phyloP scores from a whole-genome alignment of 1,140 invertebrate species.

The Aphelenchoides besseyi region DNA sequence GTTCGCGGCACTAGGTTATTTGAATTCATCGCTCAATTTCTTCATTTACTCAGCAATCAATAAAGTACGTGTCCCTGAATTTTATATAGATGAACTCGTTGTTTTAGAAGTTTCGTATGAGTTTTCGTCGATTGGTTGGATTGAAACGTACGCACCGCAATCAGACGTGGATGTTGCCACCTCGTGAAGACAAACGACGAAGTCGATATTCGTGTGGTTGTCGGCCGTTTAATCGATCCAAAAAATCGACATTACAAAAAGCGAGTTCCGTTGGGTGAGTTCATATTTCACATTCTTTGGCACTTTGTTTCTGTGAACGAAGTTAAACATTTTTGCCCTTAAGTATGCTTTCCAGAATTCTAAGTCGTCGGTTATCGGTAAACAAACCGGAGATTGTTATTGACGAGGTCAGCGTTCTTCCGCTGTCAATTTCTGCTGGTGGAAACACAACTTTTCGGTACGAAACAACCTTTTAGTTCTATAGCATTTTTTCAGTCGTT shows the following conservation, averaged over 20 bases:
- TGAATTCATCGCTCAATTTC: conserved; percentile 61
- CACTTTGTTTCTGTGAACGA: neutral
- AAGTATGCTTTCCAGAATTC: conserved; percentile 21
- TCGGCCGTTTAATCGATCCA: conserved; percentile 48
- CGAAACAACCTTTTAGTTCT: conserved; percentile 53
- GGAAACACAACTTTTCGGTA: conserved; percentile 58
- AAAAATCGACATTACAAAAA: conserved; percentile 47
- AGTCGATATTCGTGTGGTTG: conserved; percentile 32
- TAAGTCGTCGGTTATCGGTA: conserved; percentile 45
- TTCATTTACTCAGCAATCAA: conserved; percentile 62
- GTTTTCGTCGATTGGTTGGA: conserved; percentile 56
- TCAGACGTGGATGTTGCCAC: conserved; percentile 60
- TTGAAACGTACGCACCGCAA: conserved; percentile 39
- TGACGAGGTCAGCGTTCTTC: conserved; percentile 49
- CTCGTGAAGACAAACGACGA: conserved; percentile 29
- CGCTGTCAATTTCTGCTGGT: conserved; percentile 58
- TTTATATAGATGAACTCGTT: neutral
- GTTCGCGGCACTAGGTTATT: conserved; percentile 60
- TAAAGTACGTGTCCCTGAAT: conserved; percentile 40
- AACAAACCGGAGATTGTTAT: conserved; percentile 60
- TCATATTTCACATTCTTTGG: neutral
- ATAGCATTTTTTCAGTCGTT: conserved; percentile 43
- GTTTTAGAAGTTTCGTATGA: conserved; percentile 59
- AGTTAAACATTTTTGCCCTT: neutral
- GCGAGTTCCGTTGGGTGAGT: conserved; percentile 53